These are phyloP conservation scores for Lepidurus packardi DNA, from an alignment of 1,140 invertebrate species.

Conservation along the genomic window DNA sequence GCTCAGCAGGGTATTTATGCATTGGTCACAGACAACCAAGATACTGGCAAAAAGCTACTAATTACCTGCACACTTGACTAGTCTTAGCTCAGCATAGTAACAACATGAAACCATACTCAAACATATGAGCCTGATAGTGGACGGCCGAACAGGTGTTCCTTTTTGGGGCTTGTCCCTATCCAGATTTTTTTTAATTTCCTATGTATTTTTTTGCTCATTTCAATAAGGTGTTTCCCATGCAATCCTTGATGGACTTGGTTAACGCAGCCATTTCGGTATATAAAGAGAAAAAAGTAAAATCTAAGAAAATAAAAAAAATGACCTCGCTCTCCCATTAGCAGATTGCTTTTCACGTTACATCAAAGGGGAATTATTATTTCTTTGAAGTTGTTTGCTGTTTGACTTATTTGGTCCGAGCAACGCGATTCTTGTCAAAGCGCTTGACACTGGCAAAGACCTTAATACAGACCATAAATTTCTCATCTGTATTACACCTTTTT, in stretches of 20 bases:
- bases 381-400: not conserved
- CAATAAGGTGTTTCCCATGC: not conserved
- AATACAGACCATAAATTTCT: not conserved
- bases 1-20: constrained; percentile 2
- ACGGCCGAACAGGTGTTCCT: not conserved
- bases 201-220: not conserved
- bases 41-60: not conserved
- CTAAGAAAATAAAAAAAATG: not conserved
- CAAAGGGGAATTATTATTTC: not conserved
- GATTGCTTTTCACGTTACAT: not conserved
- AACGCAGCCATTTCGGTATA: not conserved
- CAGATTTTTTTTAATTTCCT: not conserved
- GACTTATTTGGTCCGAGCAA: not conserved
- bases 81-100: not conserved
- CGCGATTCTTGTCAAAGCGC: constrained; percentile 13
- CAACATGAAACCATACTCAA: not conserved
- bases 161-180: not conserved
- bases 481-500: not conserved
- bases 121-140: not conserved
- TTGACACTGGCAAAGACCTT: not conserved
- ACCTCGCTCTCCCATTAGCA: not conserved
- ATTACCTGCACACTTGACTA: not conserved
- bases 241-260: not conserved
- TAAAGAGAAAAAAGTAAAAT: not conserved
- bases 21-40: constrained; percentile 18